Base-by-base conservation (phyloP, 2,888 invertebrate species). In the Meganola albula region DNA sequence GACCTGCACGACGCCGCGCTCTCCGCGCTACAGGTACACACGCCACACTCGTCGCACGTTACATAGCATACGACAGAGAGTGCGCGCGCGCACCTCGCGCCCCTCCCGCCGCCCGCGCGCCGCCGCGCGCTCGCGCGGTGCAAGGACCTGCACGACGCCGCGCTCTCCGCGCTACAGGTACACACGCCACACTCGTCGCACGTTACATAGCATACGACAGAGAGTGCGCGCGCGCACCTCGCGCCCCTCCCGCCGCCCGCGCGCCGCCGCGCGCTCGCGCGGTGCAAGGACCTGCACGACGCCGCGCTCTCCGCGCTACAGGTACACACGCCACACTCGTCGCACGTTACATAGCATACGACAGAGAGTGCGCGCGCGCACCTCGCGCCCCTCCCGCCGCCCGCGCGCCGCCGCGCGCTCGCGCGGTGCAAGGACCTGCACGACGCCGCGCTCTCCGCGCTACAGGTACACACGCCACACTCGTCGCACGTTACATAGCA, bases 281-380 rank as follows among this genome's bases (percentile, higher is more conserved):
- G 37, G 30, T 31, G 29, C 32, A 35, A 42, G 32, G 38, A 37
- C 32, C 30, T 42, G 27, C 35, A 42, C 16, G 16, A 16, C 4
- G 16, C 16, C 6, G 16, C 16, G 16, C 24, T 24, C 10, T 24
- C 24, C 4, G 11, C 10, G 10, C 24, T 24, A 11, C 24, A 24
- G 24, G 24, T 16, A 6, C 4, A 6, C 16, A 6, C 6, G 16
- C 4, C 16, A 16, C 4, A 6, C 16, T 4, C 16, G 16, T 16
- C n/a, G 27, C 35, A 42, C 16, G 16, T 5, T 4, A 6, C 16
- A 5, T 4, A 4, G 16, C 24, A 10, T 6, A 10, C 24, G 10
- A 8, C 10, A 4, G 10, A 10, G 11, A 10, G 11, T 10, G 24
- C 6, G 16, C 4, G 16, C 16, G 16, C 6, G 16, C 4, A 4